Percentiles rank a stretch among this genome's conserved stretches.
Evolutionary conservation across 2,888 invertebrate genomes (phyloP).

Genomic region (Sialis lutaria): DNA sequence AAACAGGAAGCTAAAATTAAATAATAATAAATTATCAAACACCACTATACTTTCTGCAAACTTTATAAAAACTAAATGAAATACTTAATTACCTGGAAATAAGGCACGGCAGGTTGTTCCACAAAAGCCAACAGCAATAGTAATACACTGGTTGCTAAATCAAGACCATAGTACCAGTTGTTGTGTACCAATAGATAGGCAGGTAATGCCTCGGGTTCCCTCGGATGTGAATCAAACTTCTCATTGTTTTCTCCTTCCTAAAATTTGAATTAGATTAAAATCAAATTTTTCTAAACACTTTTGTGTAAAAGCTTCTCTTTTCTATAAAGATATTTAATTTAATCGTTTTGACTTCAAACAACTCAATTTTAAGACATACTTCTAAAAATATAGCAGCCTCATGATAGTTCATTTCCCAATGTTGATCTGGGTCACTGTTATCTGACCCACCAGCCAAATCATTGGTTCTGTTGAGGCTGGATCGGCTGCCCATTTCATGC

Average conservation of each 20-base stretch:
- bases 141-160: slow-evolving; percentile 56
- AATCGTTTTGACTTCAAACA: background rate
- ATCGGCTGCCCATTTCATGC: slow-evolving; percentile 44
- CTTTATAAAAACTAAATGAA: background rate
- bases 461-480: slow-evolving; percentile 33
- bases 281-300: background rate
- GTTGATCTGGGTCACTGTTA: slow-evolving; percentile 24
- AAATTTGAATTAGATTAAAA: slow-evolving; percentile 14
- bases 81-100: slow-evolving; percentile 36
- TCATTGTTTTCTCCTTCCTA: slow-evolving; percentile 84
- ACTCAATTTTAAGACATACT: slow-evolving; percentile 25
- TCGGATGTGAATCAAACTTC: slow-evolving; percentile 77
- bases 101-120: slow-evolving; percentile 63
- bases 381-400: slow-evolving; percentile 79
- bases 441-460: slow-evolving; percentile 30
- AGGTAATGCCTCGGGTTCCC: slow-evolving; percentile 63
- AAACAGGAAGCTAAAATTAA: slow-evolving; percentile 44
- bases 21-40: slow-evolving; percentile 5
- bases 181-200: slow-evolving; percentile 79
- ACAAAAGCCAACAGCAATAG: slow-evolving; percentile 59
- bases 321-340: background rate
- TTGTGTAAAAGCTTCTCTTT: background rate
- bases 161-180: slow-evolving; percentile 70
- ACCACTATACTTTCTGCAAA: background rate
- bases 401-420: slow-evolving; percentile 82